Evolutionary conservation across 2,888 invertebrate species (phyloP).

Genomic region (Diaperis boleti): DNA sequence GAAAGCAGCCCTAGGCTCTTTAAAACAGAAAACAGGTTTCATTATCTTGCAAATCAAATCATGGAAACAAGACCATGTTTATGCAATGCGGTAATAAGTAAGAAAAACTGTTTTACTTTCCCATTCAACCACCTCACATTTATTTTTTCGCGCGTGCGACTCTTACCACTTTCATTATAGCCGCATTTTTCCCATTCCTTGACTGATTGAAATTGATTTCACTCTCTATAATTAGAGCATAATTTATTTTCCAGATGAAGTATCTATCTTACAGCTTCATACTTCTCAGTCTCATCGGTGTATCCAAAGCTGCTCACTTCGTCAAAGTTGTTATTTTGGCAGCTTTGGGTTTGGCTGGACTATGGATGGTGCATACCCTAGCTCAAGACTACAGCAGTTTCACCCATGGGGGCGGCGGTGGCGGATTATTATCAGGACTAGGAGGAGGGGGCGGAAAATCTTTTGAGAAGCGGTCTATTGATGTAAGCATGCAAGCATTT

Average conservation of each 20-base stretch:
- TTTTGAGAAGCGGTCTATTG: slow-evolving; percentile 33
- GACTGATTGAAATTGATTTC: slow-evolving; percentile 14
- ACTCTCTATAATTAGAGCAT: not conserved
- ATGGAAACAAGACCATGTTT: slow-evolving; percentile 12
- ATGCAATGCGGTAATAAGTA: not conserved
- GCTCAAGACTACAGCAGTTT: slow-evolving; percentile 64
- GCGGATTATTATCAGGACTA: too few species aligned
- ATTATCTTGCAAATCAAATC: slow-evolving; percentile 9
- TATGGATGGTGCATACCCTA: slow-evolving; percentile 67
- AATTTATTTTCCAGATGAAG: slow-evolving; percentile 49
- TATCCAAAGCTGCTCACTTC: slow-evolving; percentile 63
- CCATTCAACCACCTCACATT: not conserved
- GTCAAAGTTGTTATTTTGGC: slow-evolving; percentile 64
- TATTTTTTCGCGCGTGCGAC: slow-evolving; percentile 18
- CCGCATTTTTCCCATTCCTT: slow-evolving; percentile 7
- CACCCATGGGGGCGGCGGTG: slow-evolving; percentile 49
- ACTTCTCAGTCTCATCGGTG: slow-evolving; percentile 51
- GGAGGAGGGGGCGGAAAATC: slow-evolving; percentile 36
- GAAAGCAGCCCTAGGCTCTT: slow-evolving; percentile 24
- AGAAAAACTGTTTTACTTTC: slow-evolving; percentile 14
- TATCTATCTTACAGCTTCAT: slow-evolving; percentile 48
- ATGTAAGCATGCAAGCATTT: slow-evolving; percentile 25
- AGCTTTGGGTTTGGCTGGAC: slow-evolving; percentile 64
- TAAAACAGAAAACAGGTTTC: slow-evolving; percentile 20
- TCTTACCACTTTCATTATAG: slow-evolving; percentile 17